phyloP scores from a whole-genome alignment of 2,113 vertebrate genomes.

The Pontoporia blainvillei region DNA sequence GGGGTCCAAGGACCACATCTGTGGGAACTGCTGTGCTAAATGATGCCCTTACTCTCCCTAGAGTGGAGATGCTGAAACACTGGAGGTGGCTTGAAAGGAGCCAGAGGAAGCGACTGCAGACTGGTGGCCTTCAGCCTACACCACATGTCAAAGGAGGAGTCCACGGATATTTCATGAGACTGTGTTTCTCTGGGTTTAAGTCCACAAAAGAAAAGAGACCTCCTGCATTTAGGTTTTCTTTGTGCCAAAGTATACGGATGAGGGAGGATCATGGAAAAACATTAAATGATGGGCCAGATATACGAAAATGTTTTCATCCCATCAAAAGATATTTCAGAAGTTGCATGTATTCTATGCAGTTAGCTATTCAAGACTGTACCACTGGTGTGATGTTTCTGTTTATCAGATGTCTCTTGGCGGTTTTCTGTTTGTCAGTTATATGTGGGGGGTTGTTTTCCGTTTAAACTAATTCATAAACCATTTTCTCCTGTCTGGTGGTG shows the following conservation, averaged over 20 bases:
- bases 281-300: not conserved
- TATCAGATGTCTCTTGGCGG: not conserved
- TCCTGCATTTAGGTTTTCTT: not conserved
- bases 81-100: not conserved
- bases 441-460: slow-evolving; percentile 50
- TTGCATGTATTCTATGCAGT: not conserved
- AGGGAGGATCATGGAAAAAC: not conserved
- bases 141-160: not conserved
- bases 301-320: not conserved
- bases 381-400: not conserved
- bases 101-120: not conserved
- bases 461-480: slow-evolving; percentile 35
- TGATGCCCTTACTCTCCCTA: not conserved
- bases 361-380: not conserved
- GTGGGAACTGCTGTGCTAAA: not conserved
- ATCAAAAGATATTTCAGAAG: not conserved
- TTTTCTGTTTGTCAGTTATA: slow-evolving; percentile 13
- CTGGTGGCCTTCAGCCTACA: not conserved
- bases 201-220: not conserved
- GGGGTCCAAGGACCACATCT: not conserved
- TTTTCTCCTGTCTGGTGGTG: not conserved
- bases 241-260: not conserved
- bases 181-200: not conserved
- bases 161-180: not conserved
- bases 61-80: not conserved